These are phyloP conservation scores for Pseudomyrmex concolor DNA, from an alignment of 1,140 invertebrate genomes.

Conservation along the genomic window DNA sequence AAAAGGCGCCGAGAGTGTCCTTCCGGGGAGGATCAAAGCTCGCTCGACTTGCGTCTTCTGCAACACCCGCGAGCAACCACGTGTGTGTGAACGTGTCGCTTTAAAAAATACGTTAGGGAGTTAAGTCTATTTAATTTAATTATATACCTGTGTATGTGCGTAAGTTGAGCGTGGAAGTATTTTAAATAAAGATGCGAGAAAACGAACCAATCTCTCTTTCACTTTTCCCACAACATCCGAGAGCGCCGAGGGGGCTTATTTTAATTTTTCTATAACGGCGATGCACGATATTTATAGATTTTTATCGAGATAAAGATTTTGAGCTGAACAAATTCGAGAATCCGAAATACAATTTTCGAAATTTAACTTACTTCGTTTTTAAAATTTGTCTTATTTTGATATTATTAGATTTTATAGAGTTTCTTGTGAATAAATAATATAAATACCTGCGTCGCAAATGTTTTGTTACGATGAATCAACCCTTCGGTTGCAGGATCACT, in stretches of 20 bases:
- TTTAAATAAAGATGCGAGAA: conserved; percentile 69
- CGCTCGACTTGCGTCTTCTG: conserved; percentile 19
- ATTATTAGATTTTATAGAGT: no score
- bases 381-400: no score
- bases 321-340: no score
- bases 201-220: not conserved
- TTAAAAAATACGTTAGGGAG: conserved; percentile 16
- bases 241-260: not conserved
- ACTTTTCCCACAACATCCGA: not conserved
- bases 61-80: not conserved
- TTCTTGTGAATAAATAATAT: not conserved
- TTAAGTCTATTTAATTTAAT: conserved; percentile 78
- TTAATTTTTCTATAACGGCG: not conserved
- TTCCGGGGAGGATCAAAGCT: conserved; percentile 42
- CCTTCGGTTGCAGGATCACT: no score
- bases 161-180: conserved; percentile 74
- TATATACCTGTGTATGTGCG: conserved; percentile 70
- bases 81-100: not conserved
- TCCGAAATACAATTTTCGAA: no score
- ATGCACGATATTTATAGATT: no score
- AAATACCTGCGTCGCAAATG: not conserved
- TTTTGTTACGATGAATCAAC: no score
- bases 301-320: no score
- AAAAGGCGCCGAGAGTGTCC: not conserved
- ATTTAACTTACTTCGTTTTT: no score